Base-by-base conservation (phyloP, 1,140 invertebrate genomes). In the Leguminivora glycinivorella region DNA sequence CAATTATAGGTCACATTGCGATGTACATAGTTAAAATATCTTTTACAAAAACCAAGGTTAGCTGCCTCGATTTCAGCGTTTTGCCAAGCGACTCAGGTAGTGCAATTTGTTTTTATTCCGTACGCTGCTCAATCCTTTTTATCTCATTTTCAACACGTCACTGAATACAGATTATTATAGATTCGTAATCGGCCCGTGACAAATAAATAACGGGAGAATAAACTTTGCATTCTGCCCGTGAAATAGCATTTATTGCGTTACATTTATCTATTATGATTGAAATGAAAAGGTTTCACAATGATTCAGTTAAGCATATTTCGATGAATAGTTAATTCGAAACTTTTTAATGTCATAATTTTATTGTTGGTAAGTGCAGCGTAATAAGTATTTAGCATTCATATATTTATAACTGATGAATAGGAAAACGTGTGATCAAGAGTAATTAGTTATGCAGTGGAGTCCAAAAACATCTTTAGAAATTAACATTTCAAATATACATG, bases 171-270 rank as follows among this genome's bases (percentile, higher is more conserved):
- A 34, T 63, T 31, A 63, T 31, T 63, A 29, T 26, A 63, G 58
- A 34, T 63, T 31, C 29, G 58, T 63, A 63, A 63, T 63, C 29
- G 58, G 26, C 4, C 25, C 58, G 25, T 63, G 58, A 63, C 58
- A 63, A 63, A 63, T 63, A 29, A 63, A 63, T 17, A 63, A 63
- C 58, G 58, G 58, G 7, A 29, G 26, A 63, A 63, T 63, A 52
- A 52, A 63, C 58, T 31, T 63, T 63, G 58, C n/a, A 63, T 63
- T 63, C 58, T 63, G 25, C 10, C n/a, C 58, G 14, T 29, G 58
- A 63, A 63, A 63, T 63, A 34, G 58, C 26, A 63, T 63, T 63
- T 63, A 63, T 63, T 63, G 58, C 58, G 26, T 63, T 63, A 63
- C 17, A 26, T 19, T 63, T 63, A 63, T 29, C 58, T 29, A 63